Conservation (phyloP, 2,888 invertebrate species). For the Cheilosia impressa region DNA sequence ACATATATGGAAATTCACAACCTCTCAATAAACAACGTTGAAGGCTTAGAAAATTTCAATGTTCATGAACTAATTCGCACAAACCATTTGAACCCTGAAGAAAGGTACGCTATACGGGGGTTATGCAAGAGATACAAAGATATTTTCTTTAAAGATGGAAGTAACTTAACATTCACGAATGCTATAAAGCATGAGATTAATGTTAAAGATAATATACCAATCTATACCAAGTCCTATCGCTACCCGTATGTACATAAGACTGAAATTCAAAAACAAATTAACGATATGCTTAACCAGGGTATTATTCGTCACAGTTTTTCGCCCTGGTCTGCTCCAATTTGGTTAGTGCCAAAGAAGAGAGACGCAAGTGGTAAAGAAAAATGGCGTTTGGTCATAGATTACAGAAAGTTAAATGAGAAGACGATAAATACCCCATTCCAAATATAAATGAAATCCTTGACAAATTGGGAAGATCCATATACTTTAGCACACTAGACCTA, state of each 20-base stretch:
- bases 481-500: too few relatives aligned
- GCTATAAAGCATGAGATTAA: background rate
- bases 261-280: conserved; percentile 48
- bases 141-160: conserved; percentile 22
- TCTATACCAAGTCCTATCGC: conserved; percentile 6
- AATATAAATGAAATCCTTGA: too few relatives aligned
- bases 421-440: too few relatives aligned
- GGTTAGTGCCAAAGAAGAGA: background rate
- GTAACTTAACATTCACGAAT: background rate
- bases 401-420: too few relatives aligned
- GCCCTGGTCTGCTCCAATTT: conserved; percentile 9
- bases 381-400: conserved; percentile 14
- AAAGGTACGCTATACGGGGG: background rate
- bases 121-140: conserved; percentile 10
- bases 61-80: background rate
- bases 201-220: conserved; percentile 1
- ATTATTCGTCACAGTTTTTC: conserved; percentile 38
- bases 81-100: background rate
- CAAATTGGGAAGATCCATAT: too few relatives aligned
- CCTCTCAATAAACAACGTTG: background rate
- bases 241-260: conserved; percentile 34
- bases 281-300: conserved; percentile 50
- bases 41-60: background rate
- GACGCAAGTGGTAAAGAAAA: conserved; percentile 23
- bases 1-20: conserved; percentile 7